These are phyloP conservation scores for Enteromius viviparus DNA, from an alignment of 2,797 vertebrate species.

Conservation along the genomic window DNA sequence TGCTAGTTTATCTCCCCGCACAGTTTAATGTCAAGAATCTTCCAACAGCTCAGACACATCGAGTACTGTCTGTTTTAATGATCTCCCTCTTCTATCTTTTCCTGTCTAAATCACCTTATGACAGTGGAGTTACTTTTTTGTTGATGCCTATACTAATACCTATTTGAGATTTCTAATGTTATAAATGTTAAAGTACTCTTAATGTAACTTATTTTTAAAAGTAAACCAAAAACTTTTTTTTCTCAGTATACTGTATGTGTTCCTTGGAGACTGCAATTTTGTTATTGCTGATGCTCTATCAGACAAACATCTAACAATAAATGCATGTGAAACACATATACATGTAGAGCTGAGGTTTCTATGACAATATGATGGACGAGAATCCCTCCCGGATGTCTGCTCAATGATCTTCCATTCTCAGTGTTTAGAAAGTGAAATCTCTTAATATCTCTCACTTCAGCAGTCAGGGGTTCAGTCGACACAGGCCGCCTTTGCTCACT, in stretches of 20 bases:
- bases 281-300: background rate
- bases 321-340: background rate
- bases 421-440: background rate
- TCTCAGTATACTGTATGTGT: background rate
- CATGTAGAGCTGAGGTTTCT: slow-evolving; percentile 1
- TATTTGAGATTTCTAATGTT: background rate
- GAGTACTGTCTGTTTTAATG: slow-evolving; percentile 10
- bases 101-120: background rate
- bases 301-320: background rate
- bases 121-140: background rate
- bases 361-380: background rate
- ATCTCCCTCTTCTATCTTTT: background rate
- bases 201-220: background rate
- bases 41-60: slow-evolving; percentile 7
- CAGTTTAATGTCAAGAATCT: slow-evolving; percentile 19
- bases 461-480: background rate
- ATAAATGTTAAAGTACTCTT: background rate
- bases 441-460: background rate
- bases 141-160: background rate
- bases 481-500: background rate
- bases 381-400: background rate
- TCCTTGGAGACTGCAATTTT: background rate
- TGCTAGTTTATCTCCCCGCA: slow-evolving; percentile 14
- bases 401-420: background rate
- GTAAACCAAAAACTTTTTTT: background rate